A percentile compares a stretch with the other conserved stretches of the same genome.
Conservation (phyloP, 2,888 invertebrate species). For the Parasteatoda lunata region DNA sequence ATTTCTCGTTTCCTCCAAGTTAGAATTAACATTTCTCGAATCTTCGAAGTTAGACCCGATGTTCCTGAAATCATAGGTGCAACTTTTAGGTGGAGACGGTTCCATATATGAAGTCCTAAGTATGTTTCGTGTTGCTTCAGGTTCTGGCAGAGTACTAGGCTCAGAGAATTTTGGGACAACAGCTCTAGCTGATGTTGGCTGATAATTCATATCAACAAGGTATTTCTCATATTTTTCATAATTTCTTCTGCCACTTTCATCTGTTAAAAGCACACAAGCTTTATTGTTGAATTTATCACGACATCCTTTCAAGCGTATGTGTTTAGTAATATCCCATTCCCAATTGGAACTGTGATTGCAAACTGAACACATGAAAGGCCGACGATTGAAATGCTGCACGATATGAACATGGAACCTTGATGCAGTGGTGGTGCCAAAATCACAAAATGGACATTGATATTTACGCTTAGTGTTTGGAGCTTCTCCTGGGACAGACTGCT, state of each 20-base stretch:
- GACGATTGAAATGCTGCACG: conserved; percentile 90
- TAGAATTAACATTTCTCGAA: too few species aligned
- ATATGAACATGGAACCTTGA: conserved; percentile 95
- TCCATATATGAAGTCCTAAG: conserved; percentile 11
- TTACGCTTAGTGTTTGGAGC: conserved; percentile 78
- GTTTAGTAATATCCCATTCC: conserved; percentile 97
- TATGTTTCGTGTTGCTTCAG: neutral
- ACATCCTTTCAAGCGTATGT: conserved; percentile 88
- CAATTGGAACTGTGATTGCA: conserved; percentile 96
- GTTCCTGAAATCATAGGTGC: conserved; percentile 59
- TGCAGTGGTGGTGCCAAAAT: conserved; percentile 93
- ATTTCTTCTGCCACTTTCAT: conserved; percentile 91
- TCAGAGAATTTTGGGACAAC: conserved; percentile 8
- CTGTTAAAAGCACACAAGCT: conserved; percentile 86
- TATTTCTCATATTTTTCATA: conserved; percentile 95
- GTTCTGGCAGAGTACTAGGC: conserved; percentile 1
- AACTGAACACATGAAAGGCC: conserved; percentile 95
- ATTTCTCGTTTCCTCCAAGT: conserved; percentile 20
- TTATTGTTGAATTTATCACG: conserved; percentile 85
- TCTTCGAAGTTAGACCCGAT: conserved; percentile 49
- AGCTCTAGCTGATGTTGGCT: neutral
- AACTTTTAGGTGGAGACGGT: conserved; percentile 12
- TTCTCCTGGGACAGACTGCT: conserved; percentile 9
- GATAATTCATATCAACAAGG: conserved; percentile 68
- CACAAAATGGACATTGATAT: conserved; percentile 93